phyloP scores from a whole-genome alignment of 2,797 vertebrate species.

The Acrocephalus scirpaceus region DNA sequence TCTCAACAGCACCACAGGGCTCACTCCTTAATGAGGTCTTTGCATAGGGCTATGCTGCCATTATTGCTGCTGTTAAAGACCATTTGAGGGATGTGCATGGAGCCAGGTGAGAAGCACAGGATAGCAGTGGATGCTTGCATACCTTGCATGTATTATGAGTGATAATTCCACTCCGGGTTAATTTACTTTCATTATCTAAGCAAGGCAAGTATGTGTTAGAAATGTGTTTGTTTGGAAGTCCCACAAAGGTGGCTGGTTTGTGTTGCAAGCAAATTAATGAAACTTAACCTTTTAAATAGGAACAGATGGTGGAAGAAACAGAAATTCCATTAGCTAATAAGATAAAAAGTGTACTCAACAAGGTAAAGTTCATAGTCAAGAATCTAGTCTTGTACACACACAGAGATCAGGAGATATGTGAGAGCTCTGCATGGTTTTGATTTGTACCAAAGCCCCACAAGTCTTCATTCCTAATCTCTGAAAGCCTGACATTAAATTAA shows the following conservation, averaged over 20 bases:
- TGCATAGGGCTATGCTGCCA: neutral
- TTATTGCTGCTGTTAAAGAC: neutral
- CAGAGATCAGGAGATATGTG: neutral
- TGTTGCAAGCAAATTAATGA: conserved; percentile 38
- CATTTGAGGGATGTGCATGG: neutral
- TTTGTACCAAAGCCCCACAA: neutral
- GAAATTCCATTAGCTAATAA: conserved; percentile 36
- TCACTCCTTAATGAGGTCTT: neutral
- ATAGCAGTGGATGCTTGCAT: neutral
- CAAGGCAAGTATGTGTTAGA: neutral
- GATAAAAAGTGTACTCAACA: neutral
- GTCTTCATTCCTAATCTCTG: conserved; percentile 5
- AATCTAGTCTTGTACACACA: neutral
- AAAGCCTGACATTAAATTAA: conserved; percentile 34
- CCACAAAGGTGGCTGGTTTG: neutral
- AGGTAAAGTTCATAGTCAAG: conserved; percentile 20
- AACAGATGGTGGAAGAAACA: neutral
- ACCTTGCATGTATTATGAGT: neutral
- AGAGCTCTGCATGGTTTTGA: neutral
- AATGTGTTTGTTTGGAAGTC: neutral
- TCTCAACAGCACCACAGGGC: neutral
- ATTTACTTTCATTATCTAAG: neutral
- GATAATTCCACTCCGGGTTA: neutral
- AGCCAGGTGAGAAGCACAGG: neutral
- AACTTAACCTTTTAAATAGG: neutral